These are phyloP conservation scores for Amyelois transitella DNA, from an alignment of 1,140 invertebrate species.

Conservation along the genomic window DNA sequence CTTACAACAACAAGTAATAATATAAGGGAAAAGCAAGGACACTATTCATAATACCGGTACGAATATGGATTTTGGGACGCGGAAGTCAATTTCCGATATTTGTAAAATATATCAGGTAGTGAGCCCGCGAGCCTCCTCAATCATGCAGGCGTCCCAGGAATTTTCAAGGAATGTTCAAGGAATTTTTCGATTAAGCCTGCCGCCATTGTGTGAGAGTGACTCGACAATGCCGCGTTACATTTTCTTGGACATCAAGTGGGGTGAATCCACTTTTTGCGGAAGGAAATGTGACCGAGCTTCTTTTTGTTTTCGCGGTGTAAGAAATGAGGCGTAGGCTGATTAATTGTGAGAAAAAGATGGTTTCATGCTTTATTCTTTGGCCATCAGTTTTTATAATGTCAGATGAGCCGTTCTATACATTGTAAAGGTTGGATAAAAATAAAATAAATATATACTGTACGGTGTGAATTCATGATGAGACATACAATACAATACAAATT, in stretches of 20 bases:
- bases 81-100: neutral
- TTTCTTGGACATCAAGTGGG: constrained; percentile 1
- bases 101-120: constrained; percentile 6
- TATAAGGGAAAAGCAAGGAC: too few relatives aligned
- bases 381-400: neutral
- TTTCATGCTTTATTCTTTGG: neutral
- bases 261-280: constrained; percentile 16
- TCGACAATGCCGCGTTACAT: constrained; percentile 12
- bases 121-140: constrained; percentile 16
- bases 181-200: constrained; percentile 32
- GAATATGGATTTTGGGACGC: neutral
- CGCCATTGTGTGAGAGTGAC: constrained; percentile 25
- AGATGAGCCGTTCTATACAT: too few relatives aligned
- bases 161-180: constrained; percentile 11
- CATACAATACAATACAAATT: too few relatives aligned
- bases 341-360: neutral
- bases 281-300: neutral
- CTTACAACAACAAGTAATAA: too few relatives aligned
- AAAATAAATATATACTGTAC: too few relatives aligned
- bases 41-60: too few relatives aligned
- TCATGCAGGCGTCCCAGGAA: constrained; percentile 27
- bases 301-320: neutral
- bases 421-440: too few relatives aligned
- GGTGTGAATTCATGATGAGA: too few relatives aligned
- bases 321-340: neutral